These are phyloP conservation scores for Tetranychus urticae DNA, from an alignment of 1,140 invertebrate species.

Conservation along the genomic window DNA sequence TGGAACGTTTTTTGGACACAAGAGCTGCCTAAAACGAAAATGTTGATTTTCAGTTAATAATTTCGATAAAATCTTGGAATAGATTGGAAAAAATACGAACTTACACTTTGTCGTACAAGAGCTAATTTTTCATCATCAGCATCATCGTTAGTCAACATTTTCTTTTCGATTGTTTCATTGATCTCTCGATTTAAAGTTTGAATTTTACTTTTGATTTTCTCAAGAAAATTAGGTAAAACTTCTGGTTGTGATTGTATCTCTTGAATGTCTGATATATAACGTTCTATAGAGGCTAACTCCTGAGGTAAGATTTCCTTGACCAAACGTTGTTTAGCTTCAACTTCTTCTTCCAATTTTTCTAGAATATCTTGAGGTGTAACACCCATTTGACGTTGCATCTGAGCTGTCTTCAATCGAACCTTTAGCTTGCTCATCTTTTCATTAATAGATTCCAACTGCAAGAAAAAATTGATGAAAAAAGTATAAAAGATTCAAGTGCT, in stretches of 20 bases:
- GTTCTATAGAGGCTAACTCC: conserved; percentile 34
- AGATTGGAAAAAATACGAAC: not conserved
- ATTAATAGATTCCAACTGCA: not conserved
- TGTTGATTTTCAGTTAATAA: not conserved
- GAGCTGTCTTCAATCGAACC: not conserved
- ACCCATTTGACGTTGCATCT: not conserved
- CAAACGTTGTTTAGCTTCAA: conserved; percentile 44
- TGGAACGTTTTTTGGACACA: conserved; percentile 47
- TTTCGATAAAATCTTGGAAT: not conserved
- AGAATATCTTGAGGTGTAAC: not conserved
- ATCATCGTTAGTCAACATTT: conserved; percentile 23
- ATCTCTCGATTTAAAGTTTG: conserved; percentile 33
- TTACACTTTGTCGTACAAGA: conserved; percentile 49
- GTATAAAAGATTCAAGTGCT: not conserved
- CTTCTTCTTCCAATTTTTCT: conserved; percentile 47
- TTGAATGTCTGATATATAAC: conserved; percentile 40
- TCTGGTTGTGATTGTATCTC: conserved; percentile 35
- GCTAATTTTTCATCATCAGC: conserved; percentile 44
- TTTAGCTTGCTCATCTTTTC: not conserved
- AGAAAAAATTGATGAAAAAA: not conserved
- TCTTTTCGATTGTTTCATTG: conserved; percentile 28
- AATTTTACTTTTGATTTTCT: conserved; percentile 35
- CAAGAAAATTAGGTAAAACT: conserved; percentile 34
- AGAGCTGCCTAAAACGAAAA: conserved; percentile 31
- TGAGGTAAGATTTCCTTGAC: conserved; percentile 50